Evolutionary conservation across 2,797 vertebrate species (phyloP).

Genomic region (Sitta carolinensis): DNA sequence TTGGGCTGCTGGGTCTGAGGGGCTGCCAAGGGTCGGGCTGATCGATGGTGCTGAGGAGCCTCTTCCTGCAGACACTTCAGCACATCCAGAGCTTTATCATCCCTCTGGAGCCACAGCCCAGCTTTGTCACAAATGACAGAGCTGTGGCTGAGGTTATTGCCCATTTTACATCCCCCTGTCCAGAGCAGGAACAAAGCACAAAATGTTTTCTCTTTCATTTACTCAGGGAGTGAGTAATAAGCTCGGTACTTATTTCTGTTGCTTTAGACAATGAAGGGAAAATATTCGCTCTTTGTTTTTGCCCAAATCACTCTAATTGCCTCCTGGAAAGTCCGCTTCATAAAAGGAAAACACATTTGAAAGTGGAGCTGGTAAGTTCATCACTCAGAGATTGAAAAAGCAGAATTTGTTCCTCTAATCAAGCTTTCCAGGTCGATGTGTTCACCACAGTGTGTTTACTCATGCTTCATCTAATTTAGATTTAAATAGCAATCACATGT

Average conservation of each 20-base stretch:
- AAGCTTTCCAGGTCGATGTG: background rate
- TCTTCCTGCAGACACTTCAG: constrained; percentile 54
- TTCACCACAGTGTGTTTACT: background rate
- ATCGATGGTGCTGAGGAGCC: constrained; percentile 13
- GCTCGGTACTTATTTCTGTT: background rate
- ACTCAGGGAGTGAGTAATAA: constrained; percentile 36
- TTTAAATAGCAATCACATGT: background rate
- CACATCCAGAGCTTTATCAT: constrained; percentile 39
- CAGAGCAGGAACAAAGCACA: constrained; percentile 16
- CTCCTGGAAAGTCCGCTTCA: constrained; percentile 53
- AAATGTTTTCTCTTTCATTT: constrained; percentile 22
- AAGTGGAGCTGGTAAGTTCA: constrained; percentile 29
- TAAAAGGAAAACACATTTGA: constrained; percentile 48
- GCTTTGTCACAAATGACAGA: constrained; percentile 18
- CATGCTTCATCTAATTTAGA: background rate
- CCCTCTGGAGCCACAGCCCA: constrained; percentile 21
- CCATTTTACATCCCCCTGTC: constrained; percentile 13
- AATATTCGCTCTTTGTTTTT: constrained; percentile 58
- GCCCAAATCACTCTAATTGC: constrained; percentile 45
- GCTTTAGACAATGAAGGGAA: constrained; percentile 51
- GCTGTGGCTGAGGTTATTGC: constrained; percentile 26
- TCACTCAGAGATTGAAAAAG: constrained; percentile 9
- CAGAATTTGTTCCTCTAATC: constrained; percentile 17
- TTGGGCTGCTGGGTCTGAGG: background rate
- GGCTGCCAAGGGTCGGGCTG: constrained; percentile 7